Percentiles rank a stretch among this genome's conserved stretches.
Evolutionary conservation across 2,797 vertebrate genomes (phyloP).

Genomic region (Lepilemur ruficaudatus): DNA sequence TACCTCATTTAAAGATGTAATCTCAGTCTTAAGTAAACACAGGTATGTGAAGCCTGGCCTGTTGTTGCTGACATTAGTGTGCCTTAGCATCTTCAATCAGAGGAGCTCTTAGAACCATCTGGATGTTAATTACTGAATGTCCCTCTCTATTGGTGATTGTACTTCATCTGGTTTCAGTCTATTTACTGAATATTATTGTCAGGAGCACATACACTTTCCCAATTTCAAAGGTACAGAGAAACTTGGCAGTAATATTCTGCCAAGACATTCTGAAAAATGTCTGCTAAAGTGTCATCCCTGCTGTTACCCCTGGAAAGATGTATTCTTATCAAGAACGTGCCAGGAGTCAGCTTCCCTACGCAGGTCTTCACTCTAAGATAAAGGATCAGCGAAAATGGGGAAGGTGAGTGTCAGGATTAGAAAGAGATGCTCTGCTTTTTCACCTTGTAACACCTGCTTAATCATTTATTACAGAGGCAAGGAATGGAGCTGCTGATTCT

Average conservation of each 20-base stretch:
- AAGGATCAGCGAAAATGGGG: background rate
- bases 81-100: background rate
- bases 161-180: background rate
- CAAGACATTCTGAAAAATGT: background rate
- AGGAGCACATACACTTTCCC: background rate
- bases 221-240: background rate
- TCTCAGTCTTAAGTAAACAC: background rate
- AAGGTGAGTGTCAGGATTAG: background rate
- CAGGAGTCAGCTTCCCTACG: background rate
- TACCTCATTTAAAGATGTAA: background rate
- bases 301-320: background rate
- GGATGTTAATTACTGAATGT: background rate
- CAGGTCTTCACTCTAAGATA: background rate
- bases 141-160: background rate
- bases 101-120: background rate
- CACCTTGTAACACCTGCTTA: background rate
- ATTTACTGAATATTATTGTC: background rate
- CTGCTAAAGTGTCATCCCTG: background rate
- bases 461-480: background rate
- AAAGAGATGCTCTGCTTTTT: background rate
- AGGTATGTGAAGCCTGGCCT: background rate
- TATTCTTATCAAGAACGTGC: background rate
- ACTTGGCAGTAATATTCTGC: background rate
- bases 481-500: background rate
- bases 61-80: background rate